Base-by-base conservation (phyloP, 2,797 vertebrate genomes). In the Diplodus puntazzo region DNA sequence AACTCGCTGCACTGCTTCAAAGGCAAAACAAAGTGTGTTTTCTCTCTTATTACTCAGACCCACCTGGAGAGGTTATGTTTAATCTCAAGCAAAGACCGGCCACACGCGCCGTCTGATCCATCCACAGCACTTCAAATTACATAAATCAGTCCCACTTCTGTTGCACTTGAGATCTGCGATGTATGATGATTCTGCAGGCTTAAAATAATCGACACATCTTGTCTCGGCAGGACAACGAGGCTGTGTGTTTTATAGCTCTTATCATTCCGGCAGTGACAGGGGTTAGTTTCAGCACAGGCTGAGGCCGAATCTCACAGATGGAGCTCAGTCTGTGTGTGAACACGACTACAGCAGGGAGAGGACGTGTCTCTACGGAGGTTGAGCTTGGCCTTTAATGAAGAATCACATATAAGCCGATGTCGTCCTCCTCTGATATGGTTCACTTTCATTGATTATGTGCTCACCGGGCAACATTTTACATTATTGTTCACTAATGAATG, bases 401-500 rank as follows among this genome's bases (percentile, higher is more conserved):
- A 73, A n/a, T 34, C 21, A 9, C 30, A 34, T 20, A 65, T 65
- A 57, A 77, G 25, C 45, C 4, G 20, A 58, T 3, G 48, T 45
- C 12, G 1, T 34, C 16, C 52, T 74, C 73, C 55, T 71, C 46
- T 30, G 30, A 61, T 64, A 14, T 1, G 67, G 42, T 69, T 68
- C 67, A 57, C 71, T 64, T 60, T 60, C 64, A 73, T 20, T 73
- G 58, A 88, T 67, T 39, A 42, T 53, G 42, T 27, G 62, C 73
- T 79, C 74, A 50, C 25, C 48, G 58, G 58, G 62, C 79, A 77
- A 77, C 72, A 67, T 74, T 76, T 75, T 27, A 63, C 30, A 74
- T 69, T 65, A 76, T 54, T 63, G 79, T 77, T 86, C 66, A 75
- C 77, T 76, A 73, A 86, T 77, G 63, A 81, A 85, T 34, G 76